These are phyloP conservation scores for Pterophyllum scalare DNA, from an alignment of 2,113 vertebrate species.

Conservation along the genomic window DNA sequence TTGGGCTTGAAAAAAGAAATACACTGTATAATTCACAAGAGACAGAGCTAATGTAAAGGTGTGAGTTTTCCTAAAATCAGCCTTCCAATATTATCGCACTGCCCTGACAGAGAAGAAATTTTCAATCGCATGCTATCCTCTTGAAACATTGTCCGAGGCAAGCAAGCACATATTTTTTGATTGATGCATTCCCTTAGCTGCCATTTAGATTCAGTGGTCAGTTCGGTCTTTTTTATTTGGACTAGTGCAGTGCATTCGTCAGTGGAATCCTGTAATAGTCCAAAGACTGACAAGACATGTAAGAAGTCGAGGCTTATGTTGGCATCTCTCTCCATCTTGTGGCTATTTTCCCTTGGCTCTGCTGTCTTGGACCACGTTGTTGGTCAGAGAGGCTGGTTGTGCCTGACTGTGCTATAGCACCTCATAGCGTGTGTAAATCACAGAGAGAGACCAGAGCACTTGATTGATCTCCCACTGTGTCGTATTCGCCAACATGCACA, in stretches of 20 bases:
- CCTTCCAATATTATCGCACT: not conserved
- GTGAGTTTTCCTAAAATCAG: slow-evolving; percentile 32
- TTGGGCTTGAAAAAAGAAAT: slow-evolving; percentile 41
- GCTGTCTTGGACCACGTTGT: slow-evolving; percentile 39
- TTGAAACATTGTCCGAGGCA: slow-evolving; percentile 38
- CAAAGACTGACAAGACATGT: slow-evolving; percentile 57
- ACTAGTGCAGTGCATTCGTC: slow-evolving; percentile 40
- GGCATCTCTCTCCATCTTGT: slow-evolving; percentile 51
- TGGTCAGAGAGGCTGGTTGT: slow-evolving; percentile 31
- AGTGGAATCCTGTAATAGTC: slow-evolving; percentile 56
- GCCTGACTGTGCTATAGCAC: slow-evolving; percentile 21
- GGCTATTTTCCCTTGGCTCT: slow-evolving; percentile 55
- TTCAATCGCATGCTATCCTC: slow-evolving; percentile 30
- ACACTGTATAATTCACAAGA: not conserved
- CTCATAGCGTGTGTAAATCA: slow-evolving; percentile 52
- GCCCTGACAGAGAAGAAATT: not conserved
- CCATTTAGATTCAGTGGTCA: slow-evolving; percentile 59
- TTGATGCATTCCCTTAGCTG: slow-evolving; percentile 65
- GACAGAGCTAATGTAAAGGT: slow-evolving; percentile 4
- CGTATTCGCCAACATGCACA: slow-evolving; percentile 66
- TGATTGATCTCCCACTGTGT: slow-evolving; percentile 66
- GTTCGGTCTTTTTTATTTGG: slow-evolving; percentile 44
- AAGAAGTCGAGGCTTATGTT: slow-evolving; percentile 56
- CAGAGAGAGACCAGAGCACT: slow-evolving; percentile 38
- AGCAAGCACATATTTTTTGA: slow-evolving; percentile 57